Conservation (phyloP, 2,888 invertebrate species). For the Ceriagrion tenellum region DNA sequence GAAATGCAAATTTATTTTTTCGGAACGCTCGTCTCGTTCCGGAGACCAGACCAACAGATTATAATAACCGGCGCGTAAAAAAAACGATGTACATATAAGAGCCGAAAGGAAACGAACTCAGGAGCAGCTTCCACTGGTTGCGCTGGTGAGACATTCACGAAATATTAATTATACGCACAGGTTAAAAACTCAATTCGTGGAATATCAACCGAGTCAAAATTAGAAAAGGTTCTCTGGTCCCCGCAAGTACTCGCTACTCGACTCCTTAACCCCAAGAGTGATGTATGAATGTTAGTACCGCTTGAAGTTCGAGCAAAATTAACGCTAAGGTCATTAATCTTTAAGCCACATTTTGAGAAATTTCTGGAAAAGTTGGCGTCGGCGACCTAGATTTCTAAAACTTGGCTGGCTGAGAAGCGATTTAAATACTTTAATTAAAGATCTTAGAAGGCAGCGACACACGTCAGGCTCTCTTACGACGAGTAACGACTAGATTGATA, state of each 20-base stretch:
- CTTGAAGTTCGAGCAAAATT: neutral
- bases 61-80: neutral
- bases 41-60: neutral
- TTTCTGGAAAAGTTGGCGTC: neutral
- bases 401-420: too few relatives aligned
- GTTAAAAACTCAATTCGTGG: neutral
- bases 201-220: neutral
- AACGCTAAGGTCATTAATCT: neutral
- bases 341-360: neutral
- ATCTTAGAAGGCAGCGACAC: neutral
- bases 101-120: neutral
- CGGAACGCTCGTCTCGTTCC: neutral
- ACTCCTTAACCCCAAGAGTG: neutral
- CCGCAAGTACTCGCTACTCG: neutral
- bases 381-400: too few relatives aligned
- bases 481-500: neutral
- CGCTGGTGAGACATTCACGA: neutral
- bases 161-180: neutral
- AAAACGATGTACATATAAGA: neutral
- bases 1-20: neutral
- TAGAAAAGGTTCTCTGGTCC: neutral
- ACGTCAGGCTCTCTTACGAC: neutral
- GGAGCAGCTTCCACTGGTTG: neutral
- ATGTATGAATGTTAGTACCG: neutral
- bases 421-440: neutral